Evolutionary conservation across 2,888 invertebrate species (phyloP).

Genomic region (Ormyrus nitidulus): DNA sequence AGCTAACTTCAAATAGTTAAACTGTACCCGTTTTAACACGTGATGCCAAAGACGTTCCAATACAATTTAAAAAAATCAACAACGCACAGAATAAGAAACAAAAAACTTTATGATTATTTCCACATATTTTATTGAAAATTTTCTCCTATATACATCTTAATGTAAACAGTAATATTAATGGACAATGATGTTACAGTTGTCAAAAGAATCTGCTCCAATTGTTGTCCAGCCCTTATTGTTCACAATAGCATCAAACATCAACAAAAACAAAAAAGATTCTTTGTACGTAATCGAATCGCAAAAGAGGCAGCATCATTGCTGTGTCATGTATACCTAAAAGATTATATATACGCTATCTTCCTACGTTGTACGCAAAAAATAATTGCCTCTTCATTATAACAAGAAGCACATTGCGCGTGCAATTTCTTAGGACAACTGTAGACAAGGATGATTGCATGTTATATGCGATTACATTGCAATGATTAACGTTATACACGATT

Average conservation of each 20-base stretch:
- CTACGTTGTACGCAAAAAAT: slow-evolving; percentile 3
- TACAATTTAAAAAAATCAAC: slow-evolving; percentile 3
- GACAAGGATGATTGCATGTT: slow-evolving; percentile 43
- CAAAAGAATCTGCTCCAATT: slow-evolving; percentile 61
- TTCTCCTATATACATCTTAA: slow-evolving; percentile 71
- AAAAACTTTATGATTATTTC: slow-evolving; percentile 47
- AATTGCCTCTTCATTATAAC: not conserved
- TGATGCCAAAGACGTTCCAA: not conserved
- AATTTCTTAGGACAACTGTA: slow-evolving; percentile 50
- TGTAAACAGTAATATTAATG: slow-evolving; percentile 68
- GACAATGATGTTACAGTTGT: slow-evolving; percentile 68
- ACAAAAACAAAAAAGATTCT: slow-evolving; percentile 40
- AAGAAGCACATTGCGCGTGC: not conserved
- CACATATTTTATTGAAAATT: slow-evolving; percentile 63
- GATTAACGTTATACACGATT: slow-evolving; percentile 46
- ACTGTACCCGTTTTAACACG: not conserved
- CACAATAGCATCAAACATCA: slow-evolving; percentile 27
- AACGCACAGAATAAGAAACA: slow-evolving; percentile 10
- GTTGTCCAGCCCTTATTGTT: slow-evolving; percentile 2
- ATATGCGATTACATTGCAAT: slow-evolving; percentile 45
- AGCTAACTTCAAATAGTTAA: slow-evolving; percentile 38
- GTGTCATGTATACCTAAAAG: slow-evolving; percentile 30
- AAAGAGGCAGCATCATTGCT: slow-evolving; percentile 26
- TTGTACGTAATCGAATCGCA: slow-evolving; percentile 33
- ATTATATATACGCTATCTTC: slow-evolving; percentile 19